Conservation (phyloP, 2,888 invertebrate genomes). For the Platerodrilus igneus region DNA sequence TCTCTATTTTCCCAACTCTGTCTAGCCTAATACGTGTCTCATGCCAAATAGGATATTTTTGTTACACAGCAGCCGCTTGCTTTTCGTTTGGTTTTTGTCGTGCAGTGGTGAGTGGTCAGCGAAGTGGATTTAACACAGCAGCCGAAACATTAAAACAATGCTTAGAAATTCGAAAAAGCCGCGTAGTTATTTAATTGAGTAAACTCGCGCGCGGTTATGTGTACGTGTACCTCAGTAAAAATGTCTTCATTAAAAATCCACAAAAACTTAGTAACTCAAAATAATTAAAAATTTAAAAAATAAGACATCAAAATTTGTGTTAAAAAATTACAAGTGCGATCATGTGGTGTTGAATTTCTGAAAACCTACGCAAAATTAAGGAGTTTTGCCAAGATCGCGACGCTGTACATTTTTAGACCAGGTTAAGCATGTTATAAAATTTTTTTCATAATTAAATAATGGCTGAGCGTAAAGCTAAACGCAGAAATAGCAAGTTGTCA, state of each 20-base stretch:
- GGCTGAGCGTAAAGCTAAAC: constrained; percentile 35
- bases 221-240: no score
- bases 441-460: constrained; percentile 26
- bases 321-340: no score
- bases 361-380: constrained; percentile 23
- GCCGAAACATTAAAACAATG: no score
- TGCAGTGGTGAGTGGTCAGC: constrained; percentile 44
- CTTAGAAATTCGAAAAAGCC: no score
- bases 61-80: constrained; percentile 42
- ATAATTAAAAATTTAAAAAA: neutral
- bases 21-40: constrained; percentile 44
- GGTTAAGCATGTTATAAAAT: constrained; percentile 18
- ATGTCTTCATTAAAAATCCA: no score
- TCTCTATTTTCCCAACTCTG: constrained; percentile 45
- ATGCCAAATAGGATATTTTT: constrained; percentile 52
- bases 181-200: no score
- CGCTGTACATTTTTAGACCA: constrained; percentile 24
- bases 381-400: constrained; percentile 20
- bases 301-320: no score
- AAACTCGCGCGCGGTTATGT: no score
- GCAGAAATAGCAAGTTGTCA: constrained; percentile 34
- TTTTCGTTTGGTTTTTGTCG: constrained; percentile 38
- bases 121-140: constrained; percentile 37
- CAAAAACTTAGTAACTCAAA: neutral
- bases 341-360: constrained; percentile 19